These are phyloP conservation scores for Notarius lentiginosus DNA, from an alignment of 2,113 vertebrate species.

Conservation along the genomic window DNA sequence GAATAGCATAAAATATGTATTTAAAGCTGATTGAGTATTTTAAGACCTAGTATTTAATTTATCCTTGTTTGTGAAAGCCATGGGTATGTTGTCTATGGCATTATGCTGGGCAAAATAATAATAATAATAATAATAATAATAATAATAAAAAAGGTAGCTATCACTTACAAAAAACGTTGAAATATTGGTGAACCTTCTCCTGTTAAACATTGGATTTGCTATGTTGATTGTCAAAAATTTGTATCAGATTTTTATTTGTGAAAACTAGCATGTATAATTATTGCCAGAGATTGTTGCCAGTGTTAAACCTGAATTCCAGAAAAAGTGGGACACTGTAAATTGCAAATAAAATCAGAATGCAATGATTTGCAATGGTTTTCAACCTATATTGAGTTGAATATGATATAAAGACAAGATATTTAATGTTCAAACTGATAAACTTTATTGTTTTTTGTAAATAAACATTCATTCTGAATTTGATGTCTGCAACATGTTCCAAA, in stretches of 20 bases:
- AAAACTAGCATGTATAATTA: slow-evolving; percentile 1
- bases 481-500: too few relatives aligned
- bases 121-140: not conserved
- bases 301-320: not conserved
- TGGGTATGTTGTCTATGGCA: not conserved
- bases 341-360: too few relatives aligned
- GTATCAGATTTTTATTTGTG: not conserved
- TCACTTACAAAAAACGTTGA: too few relatives aligned
- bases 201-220: slow-evolving; percentile 1
- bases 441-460: too few relatives aligned
- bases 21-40: not conserved
- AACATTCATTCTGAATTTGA: too few relatives aligned
- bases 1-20: not conserved
- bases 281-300: not conserved
- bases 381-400: too few relatives aligned
- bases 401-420: too few relatives aligned
- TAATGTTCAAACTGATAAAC: too few relatives aligned
- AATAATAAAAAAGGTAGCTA: too few relatives aligned
- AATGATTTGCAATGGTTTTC: too few relatives aligned
- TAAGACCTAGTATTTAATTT: not conserved
- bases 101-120: not conserved
- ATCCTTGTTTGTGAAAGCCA: not conserved
- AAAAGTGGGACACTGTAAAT: too few relatives aligned
- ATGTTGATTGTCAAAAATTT: not conserved
- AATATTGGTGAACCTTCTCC: not conserved